Percentiles rank a stretch among this genome's conserved stretches.
Conservation (phyloP, 1,140 invertebrate genomes). For the Cryptotermes secundus region DNA sequence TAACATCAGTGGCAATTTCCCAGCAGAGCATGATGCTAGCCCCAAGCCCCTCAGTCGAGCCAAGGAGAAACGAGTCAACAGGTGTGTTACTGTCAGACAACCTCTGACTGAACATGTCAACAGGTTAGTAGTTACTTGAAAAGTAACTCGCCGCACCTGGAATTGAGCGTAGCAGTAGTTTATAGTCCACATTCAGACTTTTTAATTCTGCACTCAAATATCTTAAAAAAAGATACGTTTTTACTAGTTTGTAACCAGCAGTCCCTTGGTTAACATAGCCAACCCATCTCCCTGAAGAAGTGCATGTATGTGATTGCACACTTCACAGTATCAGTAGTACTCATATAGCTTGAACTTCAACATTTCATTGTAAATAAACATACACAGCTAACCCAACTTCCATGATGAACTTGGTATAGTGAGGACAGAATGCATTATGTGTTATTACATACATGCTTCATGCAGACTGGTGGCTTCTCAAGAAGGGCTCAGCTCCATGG, state of each 20-base stretch:
- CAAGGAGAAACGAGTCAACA: constrained; percentile 50
- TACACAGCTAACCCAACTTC: too few relatives aligned
- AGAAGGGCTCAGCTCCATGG: too few relatives aligned
- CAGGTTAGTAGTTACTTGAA: constrained; percentile 27
- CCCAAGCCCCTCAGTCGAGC: constrained; percentile 49
- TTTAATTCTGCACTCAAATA: neutral
- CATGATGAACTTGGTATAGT: too few relatives aligned
- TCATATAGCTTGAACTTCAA: too few relatives aligned
- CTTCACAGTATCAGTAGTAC: neutral
- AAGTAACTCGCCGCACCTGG: neutral
- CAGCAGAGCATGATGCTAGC: constrained; percentile 54
- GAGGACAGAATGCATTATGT: too few relatives aligned
- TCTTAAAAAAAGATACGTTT: neutral
- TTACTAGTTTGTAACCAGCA: neutral
- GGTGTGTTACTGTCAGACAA: constrained; percentile 38
- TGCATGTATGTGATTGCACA: neutral
- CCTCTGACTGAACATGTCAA: constrained; percentile 35
- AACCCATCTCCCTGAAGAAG: neutral
- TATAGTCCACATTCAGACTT: neutral
- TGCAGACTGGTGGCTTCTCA: too few relatives aligned
- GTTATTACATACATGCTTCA: too few relatives aligned
- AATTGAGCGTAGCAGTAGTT: neutral
- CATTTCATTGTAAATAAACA: too few relatives aligned
- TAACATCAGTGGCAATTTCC: constrained; percentile 37
- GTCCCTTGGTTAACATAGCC: neutral